phyloP scores from a whole-genome alignment of 2,888 invertebrate genomes.

The Brachyopa scutellaris region DNA sequence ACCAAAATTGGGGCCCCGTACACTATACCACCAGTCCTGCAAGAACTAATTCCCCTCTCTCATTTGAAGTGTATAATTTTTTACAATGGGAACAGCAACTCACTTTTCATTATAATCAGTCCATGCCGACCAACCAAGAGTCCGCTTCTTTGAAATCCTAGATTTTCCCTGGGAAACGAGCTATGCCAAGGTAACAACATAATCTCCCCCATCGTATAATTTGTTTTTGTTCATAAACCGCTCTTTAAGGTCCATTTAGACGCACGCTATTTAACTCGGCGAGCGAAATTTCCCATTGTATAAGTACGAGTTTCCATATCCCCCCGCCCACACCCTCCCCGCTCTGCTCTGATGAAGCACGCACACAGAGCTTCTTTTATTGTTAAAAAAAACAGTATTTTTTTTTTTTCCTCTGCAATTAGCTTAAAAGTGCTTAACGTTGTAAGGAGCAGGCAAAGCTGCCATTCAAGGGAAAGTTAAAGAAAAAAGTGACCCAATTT shows the following conservation, averaged over 20 bases:
- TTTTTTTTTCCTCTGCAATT: conserved; percentile 52
- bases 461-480: conserved; percentile 32
- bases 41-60: neutral
- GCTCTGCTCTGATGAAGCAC: too few species aligned
- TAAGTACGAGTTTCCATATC: too few species aligned
- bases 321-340: too few species aligned
- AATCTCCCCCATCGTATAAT: conserved; percentile 33
- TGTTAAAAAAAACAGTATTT: conserved; percentile 15
- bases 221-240: conserved; percentile 39
- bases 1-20: neutral
- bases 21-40: neutral
- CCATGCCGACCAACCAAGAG: neutral
- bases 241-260: conserved; percentile 57
- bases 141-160: conserved; percentile 23
- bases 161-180: conserved; percentile 18
- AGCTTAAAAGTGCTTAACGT: conserved; percentile 61
- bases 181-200: conserved; percentile 40
- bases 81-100: neutral
- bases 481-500: conserved; percentile 64
- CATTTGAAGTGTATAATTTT: neutral
- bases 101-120: neutral
- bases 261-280: conserved; percentile 54
- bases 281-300: conserved; percentile 35
- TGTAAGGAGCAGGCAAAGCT: conserved; percentile 43
- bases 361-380: conserved; percentile 24